Base-by-base conservation (phyloP, 2,797 vertebrate species). In the Ctenopoma multispine region DNA sequence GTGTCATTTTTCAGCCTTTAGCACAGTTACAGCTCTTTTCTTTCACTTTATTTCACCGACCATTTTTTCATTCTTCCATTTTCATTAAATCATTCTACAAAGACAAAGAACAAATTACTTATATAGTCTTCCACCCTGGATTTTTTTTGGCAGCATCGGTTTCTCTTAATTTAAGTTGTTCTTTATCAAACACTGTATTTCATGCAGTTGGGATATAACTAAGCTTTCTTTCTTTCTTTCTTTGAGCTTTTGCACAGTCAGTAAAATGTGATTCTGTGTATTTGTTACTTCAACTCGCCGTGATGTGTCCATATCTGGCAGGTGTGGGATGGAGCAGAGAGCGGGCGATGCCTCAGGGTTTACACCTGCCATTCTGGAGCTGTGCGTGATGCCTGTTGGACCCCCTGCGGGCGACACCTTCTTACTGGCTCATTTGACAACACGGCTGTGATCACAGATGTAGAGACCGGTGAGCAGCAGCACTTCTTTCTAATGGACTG, bases 351-450 rank as follows among this genome's bases (percentile, higher is more conserved):
- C 92, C 91, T 98, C 38, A 93, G 90, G 87, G 95, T 95, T 4
- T 96, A 93, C 85, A 90, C 83, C 66, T 90, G 92, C 81, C 98
- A 99, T 75, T 89, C 86, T 0, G 92, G 91, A 84, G 97, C 98
- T 0, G 97, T 98, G 69, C 95, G 97, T 58, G 95, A 96, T 7
- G 96, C 95, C 49, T 94, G 17, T 21, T 99, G 98, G 98, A 94
- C 95, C 0, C 92, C 92, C 41, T 98, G 96, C 29, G 98, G 97
- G 80, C 95, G 77, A 75, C 92, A 86, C 54, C 86, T 98, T 82
- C 95, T 99, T 82, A 96, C 95, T 0, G 96, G 97, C 0, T 97
- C 97, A 63, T 99, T 99, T 61, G 97, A 99, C 90, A 95, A 94
- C 27, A 89, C 83, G 12, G 87, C 96, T 53, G 89, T 91, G 82